Evolutionary conservation across 2,888 invertebrate genomes (phyloP).

Genomic region (Pteria penguin): DNA sequence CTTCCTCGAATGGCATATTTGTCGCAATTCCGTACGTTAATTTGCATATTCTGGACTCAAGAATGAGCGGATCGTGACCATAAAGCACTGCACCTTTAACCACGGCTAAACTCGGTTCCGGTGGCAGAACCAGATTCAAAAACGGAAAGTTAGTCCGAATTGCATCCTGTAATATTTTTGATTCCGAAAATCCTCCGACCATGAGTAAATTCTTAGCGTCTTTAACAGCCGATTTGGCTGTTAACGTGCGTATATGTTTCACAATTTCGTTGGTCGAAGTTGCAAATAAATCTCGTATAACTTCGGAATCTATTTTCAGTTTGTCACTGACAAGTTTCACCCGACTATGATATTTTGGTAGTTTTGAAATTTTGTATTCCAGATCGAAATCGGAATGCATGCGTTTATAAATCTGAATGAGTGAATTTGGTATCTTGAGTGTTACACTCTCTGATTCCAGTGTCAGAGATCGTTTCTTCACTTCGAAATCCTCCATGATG

Average conservation of each 20-base stretch:
- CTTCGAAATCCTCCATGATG: not conserved
- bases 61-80: not conserved
- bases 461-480: not conserved
- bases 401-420: not conserved
- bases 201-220: not conserved
- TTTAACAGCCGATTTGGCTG: not conserved
- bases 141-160: not conserved
- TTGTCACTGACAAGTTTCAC: not conserved
- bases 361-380: not conserved
- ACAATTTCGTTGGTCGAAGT: not conserved
- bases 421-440: not conserved
- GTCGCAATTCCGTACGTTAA: not conserved
- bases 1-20: not conserved
- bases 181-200: conserved; percentile 10
- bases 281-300: not conserved
- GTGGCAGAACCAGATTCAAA: not conserved
- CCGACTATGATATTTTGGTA: not conserved
- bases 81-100: conserved; percentile 4
- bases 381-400: not conserved
- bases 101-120: not conserved
- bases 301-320: not conserved
- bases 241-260: not conserved
- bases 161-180: not conserved
- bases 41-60: conserved; percentile 2
- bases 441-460: not conserved